phyloP scores from a whole-genome alignment of 2,888 invertebrate genomes.

The Agriopis marginaria region DNA sequence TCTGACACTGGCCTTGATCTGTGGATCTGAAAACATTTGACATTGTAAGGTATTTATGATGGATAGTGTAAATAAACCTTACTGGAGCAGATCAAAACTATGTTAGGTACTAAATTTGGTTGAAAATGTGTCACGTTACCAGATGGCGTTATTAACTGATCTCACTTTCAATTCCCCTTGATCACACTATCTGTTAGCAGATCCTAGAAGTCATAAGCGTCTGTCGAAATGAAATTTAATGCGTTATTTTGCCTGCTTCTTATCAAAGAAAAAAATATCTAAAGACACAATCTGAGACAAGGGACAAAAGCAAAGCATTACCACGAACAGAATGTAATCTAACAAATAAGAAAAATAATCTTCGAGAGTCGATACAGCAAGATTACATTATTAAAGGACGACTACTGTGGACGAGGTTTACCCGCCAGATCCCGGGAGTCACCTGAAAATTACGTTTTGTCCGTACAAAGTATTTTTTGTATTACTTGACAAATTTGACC shows the following conservation, averaged over 20 bases:
- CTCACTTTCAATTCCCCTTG: background rate
- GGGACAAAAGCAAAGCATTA: constrained; percentile 5
- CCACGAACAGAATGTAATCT: constrained; percentile 22
- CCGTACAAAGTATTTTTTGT: constrained; percentile 61
- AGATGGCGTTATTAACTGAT: background rate
- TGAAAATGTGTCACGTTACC: background rate
- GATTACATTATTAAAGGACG: constrained; percentile 69
- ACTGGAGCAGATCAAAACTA: background rate
- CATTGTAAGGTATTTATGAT: background rate
- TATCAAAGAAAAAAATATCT: constrained; percentile 16
- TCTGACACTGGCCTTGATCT: constrained; percentile 93
- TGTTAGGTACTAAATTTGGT: background rate
- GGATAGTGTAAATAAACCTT: background rate
- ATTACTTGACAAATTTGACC: constrained; percentile 67
- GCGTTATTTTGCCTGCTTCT: background rate
- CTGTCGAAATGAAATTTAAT: too few relatives aligned
- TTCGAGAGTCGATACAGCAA: constrained; percentile 39
- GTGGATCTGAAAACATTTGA: constrained; percentile 89
- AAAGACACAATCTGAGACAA: constrained; percentile 1
- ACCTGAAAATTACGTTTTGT: constrained; percentile 69
- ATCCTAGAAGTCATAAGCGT: too few relatives aligned
- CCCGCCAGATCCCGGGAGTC: constrained; percentile 69
- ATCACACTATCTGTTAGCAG: too few relatives aligned
- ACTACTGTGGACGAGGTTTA: constrained; percentile 66
- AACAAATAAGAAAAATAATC: constrained; percentile 36